Base-by-base conservation (phyloP, 2,888 invertebrate genomes). In the Hydropsyche betteni region DNA sequence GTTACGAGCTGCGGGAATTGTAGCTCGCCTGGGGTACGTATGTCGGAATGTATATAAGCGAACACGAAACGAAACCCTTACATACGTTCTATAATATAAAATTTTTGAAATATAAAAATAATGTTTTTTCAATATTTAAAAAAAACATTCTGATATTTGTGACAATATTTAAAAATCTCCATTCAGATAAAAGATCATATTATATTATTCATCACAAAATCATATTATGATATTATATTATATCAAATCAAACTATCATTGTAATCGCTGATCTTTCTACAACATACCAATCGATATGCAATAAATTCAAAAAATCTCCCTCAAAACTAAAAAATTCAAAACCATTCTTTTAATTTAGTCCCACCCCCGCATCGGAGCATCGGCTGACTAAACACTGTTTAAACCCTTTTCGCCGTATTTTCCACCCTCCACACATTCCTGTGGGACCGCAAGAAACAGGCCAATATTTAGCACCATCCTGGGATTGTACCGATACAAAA, bases 1-100 rank as follows among this genome's bases (percentile, higher is more conserved):
- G 85, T 87, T 88, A 88, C 87, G 88, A 87, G 86, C 83, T 82
- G 81, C 76, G 87, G 88, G 87, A 88, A 87, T 88, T 87, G 86
- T 82, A 77, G 52, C 75, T 12, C 76, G n/a, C 76, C 64, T 34
- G 64, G 72, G 74, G 76, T 58, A 68, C 44, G 75, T 58, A 14
- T 44, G 75, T 24, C 73, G 34, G 50, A 34, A 33, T 24, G 6
- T 33, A 64, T 33, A 64, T 7, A 55, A 14, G 4, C 6, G n/a
- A 10, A 55, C 12, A 14, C 7, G 10, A 55, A 14, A 10, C n/a
- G n/a, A 52, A 52, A 52, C 52, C 24, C 24, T 24, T 55, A 55
- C 12, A 55, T 7, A 55, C 6, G 4, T 55, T 55, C 12, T 55
- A 52, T 14, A 16, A 16, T 12, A 14, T 55, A 55, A 55, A 16